Percentiles rank a stretch among this genome's conserved stretches.
Evolutionary conservation across 2,797 vertebrate species (phyloP).

Genomic region (Botia kubotai): DNA sequence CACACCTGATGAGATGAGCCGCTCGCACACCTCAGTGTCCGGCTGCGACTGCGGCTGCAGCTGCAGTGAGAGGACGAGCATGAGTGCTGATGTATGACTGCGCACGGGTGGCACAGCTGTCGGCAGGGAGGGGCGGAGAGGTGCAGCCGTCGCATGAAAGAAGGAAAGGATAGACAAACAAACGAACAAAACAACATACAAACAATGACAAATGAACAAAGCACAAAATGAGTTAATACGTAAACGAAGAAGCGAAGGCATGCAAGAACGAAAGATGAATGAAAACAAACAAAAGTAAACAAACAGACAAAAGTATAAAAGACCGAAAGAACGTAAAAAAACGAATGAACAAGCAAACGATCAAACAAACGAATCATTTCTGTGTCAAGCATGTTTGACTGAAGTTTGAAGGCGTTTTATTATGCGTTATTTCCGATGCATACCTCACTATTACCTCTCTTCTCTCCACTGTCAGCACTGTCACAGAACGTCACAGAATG

Average conservation of each 20-base stretch:
- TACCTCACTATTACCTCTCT: neutral
- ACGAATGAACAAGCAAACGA: neutral
- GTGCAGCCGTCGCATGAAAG: neutral
- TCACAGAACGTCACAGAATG: neutral
- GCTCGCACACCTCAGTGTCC: slow-evolving; percentile 59
- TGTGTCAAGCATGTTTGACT: no score
- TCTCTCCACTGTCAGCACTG: neutral
- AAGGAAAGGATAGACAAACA: neutral
- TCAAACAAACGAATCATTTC: neutral
- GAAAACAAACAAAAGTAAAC: no score
- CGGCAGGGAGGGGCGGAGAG: slow-evolving; percentile 52
- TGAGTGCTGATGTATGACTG: slow-evolving; percentile 78
- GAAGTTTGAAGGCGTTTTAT: no score
- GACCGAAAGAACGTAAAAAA: no score
- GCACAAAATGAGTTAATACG: neutral
- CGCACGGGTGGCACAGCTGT: slow-evolving; percentile 80
- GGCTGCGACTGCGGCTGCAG: slow-evolving; percentile 46
- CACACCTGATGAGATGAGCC: slow-evolving; percentile 61
- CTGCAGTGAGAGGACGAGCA: slow-evolving; percentile 47
- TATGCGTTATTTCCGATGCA: no score
- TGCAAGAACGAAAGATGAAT: no score
- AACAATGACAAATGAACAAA: neutral
- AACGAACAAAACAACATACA: neutral
- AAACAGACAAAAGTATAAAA: no score
- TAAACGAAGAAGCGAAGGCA: no score